A percentile compares a stretch with the other conserved stretches of the same genome.
These are phyloP conservation scores for Pachyseris speciosa DNA, from an alignment of 64 coral and sea anemone species.

Conservation along the genomic window DNA sequence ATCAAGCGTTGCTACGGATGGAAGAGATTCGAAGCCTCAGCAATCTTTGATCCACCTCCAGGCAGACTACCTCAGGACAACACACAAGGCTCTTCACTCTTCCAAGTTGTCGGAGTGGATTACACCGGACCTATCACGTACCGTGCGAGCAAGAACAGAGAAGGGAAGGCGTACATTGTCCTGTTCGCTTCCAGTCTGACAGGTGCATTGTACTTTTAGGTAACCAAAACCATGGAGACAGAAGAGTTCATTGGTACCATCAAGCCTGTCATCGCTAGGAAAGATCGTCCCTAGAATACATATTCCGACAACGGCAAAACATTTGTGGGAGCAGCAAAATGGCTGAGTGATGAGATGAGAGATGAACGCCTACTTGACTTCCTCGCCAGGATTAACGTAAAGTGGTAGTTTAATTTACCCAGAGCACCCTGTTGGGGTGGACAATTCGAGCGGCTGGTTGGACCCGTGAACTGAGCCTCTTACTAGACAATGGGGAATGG, in stretches of 20 bases:
- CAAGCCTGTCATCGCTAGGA: constrained; percentile 25
- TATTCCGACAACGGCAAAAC: constrained; percentile 39
- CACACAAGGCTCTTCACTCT: constrained; percentile 15
- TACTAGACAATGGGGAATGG: constrained; percentile 36
- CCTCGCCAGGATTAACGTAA: too few species aligned
- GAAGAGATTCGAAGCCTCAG: constrained; percentile 50
- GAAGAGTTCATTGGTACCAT: constrained; percentile 37
- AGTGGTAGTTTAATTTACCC: too few species aligned
- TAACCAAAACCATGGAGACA: constrained; percentile 25
- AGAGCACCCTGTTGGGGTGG: background rate
- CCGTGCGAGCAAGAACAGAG: constrained; percentile 14
- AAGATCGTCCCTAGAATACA: background rate
- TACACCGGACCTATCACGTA: constrained; percentile 46
- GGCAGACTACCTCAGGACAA: constrained; percentile 18
- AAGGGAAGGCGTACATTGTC: constrained; percentile 59
- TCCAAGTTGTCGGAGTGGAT: too few species aligned
- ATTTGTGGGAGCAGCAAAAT: constrained; percentile 21
- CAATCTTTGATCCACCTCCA: constrained; percentile 12
- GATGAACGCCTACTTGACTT: background rate
- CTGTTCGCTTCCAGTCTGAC: constrained; percentile 64
- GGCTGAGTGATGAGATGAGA: constrained; percentile 19
- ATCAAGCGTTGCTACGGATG: constrained; percentile 43
- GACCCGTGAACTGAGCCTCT: constrained; percentile 3
- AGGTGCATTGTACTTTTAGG: constrained; percentile 51
- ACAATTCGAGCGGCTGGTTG: constrained; percentile 36